Evolutionary conservation across 1,140 invertebrate genomes (phyloP), one percentile per base, ranked within the genome.

Genomic region (Apolygus lucorum): DNA sequence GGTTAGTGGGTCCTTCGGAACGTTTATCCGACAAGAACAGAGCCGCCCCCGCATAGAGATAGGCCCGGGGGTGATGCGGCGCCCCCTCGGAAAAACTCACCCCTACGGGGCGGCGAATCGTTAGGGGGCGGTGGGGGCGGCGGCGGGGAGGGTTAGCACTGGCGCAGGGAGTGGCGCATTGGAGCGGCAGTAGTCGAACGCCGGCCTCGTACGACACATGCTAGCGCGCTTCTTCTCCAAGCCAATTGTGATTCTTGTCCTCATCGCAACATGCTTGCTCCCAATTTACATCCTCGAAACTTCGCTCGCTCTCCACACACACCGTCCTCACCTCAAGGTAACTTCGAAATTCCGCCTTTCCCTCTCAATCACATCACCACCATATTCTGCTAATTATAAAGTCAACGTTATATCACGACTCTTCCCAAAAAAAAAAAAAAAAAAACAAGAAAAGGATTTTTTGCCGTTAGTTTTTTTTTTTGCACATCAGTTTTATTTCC

Each of bases 161-260:
- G 54, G 54, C 54, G 54, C 54, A 59, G 54, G 54, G 54, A 59
- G 54, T 59, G 54, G 54, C 54, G 54, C 54, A 59, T 59, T 59
- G 54, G 54, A 59, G 54, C 13, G 54, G 54, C 54, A 17, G 13
- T 24, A 59, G 54, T 59, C 22, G 8, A 24, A 59, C 54, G 54
- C 54, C 54, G 54, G 54, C 54, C 54, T 59, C 54, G 4, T 14
- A 4, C 54, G 54, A 59, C 54, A 59, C 54, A 59, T 59, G 54
- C 11, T 59, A 59, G 54, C 54, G 54, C 54, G 54, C 54, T 59
- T 59, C 22, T 59, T 59, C 22, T 59, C 54, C 22, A 59, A 22
- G 22, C 54, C 54, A 13, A 59, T 59, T 17, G 13, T 59, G 11
- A 4, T 59, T 11, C 54, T 59, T 24, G 22, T 59, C 54, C 11